Base-by-base conservation (phyloP, 2,113 vertebrate genomes). In the Genyomyrus donnyi region DNA sequence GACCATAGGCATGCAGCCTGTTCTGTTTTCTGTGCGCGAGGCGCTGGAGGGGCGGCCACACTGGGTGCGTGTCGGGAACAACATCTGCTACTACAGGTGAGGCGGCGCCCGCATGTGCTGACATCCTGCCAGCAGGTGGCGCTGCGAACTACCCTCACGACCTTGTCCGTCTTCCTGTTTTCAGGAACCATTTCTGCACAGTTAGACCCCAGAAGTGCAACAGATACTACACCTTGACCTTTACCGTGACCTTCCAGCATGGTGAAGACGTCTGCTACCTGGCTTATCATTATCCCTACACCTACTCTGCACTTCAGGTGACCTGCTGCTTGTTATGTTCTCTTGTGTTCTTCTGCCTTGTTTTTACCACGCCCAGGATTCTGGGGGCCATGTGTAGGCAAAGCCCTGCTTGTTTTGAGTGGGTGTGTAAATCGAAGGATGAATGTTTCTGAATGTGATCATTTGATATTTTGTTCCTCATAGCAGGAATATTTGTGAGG, bases 241-340 rank as follows among this genome's bases (percentile, higher is more conserved):
- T 99, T 85, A 95, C 92, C 0, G 50, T 98, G 89, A 97, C 94
- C 89, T 99, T 99, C 90, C 97, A 94, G 48, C 97, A 99, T 35
- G 90, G 88, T 0, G 97, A 97, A 24, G 98, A 99, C 10, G 95
- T 97, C 90, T 99, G 98, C 93, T 99, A 98, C 92, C 89, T 99
- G 94, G 97, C 98, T 35, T 98, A 99, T 91, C 98, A 99, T 92
- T 99, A 98, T 58, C 98, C 98, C 4, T 98, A 98, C 91, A 98
- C 97, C 52, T 98, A 97, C 92, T 96, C 97, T 4, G 91, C 96
- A 1, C 95, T 98, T 91, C 96, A 96, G 97, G 98, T 99, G 96
- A 62, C n/a, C 39, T 50, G 19, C 21, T 84, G 49, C 39, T 31
- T 50, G 4, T 19, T 77, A n/a, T 42, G 3, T 74, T 11, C 42